Evolutionary conservation across 2,113 vertebrate species (phyloP).

Genomic region (Carassius gibelio): DNA sequence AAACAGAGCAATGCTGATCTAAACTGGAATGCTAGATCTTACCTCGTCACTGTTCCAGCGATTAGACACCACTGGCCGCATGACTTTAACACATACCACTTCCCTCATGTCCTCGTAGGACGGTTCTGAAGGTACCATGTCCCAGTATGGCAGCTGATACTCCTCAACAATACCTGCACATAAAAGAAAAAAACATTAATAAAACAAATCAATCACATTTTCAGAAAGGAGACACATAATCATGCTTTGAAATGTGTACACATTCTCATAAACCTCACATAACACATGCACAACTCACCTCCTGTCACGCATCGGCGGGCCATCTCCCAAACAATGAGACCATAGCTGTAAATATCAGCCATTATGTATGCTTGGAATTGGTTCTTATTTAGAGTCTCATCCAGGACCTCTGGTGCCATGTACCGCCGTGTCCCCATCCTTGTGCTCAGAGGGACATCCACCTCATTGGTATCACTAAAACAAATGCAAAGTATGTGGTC

Average conservation of each 20-base stretch:
- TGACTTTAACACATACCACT: constrained; percentile 92
- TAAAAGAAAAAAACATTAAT: background rate
- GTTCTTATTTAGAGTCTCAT: constrained; percentile 93
- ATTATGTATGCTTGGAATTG: constrained; percentile 97
- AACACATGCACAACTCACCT: constrained; percentile 71
- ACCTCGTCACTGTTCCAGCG: constrained; percentile 98
- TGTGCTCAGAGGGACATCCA: constrained; percentile 90
- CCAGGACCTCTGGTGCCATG: constrained; percentile 96
- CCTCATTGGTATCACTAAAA: constrained; percentile 92
- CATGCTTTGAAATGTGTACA: background rate
- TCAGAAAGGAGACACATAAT: background rate
- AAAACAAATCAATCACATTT: background rate
- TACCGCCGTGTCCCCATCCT: constrained; percentile 93
- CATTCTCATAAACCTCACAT: background rate
- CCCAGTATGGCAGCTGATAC: constrained; percentile 93
- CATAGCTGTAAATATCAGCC: constrained; percentile 98
- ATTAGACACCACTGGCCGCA: constrained; percentile 90
- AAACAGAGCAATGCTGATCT: background rate
- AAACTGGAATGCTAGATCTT: constrained; percentile 44
- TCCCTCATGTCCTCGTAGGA: constrained; percentile 97
- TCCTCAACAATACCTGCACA: constrained; percentile 92
- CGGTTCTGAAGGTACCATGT: constrained; percentile 91
- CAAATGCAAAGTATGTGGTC: background rate
- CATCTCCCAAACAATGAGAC: constrained; percentile 96
- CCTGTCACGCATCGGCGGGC: constrained; percentile 89